A percentile compares a stretch with the other conserved stretches of the same genome.
phyloP scores from a whole-genome alignment of 2,888 invertebrate species.

The Hirtodrosophila duncani region DNA sequence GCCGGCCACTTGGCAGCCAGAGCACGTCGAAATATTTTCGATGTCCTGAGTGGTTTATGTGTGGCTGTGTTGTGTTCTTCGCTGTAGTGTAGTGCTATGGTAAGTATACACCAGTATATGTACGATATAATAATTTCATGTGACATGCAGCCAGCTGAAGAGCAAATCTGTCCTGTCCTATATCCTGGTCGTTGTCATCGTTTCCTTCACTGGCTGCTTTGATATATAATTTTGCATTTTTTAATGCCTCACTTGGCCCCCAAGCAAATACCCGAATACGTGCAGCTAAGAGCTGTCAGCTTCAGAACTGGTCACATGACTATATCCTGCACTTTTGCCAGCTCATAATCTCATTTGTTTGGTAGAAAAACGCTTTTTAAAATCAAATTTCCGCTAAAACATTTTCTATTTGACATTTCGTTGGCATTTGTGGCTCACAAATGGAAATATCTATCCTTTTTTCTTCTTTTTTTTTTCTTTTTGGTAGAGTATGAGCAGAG shows the following conservation, averaged over 20 bases:
- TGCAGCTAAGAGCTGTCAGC: neutral
- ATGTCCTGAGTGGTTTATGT: slow-evolving; percentile 44
- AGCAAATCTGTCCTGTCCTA: slow-evolving; percentile 4
- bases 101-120: no score
- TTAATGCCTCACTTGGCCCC: slow-evolving; percentile 70
- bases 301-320: slow-evolving; percentile 17
- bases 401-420: slow-evolving; percentile 63
- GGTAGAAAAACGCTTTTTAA: slow-evolving; percentile 75
- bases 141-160: slow-evolving; percentile 58
- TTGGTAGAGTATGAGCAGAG: no score
- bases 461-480: neutral
- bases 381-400: slow-evolving; percentile 76
- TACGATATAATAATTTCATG: slow-evolving; percentile 71
- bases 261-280: slow-evolving; percentile 27
- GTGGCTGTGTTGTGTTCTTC: slow-evolving; percentile 15
- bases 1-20: slow-evolving; percentile 46
- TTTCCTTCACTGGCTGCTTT: slow-evolving; percentile 48
- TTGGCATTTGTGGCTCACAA: slow-evolving; percentile 43
- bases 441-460: slow-evolving; percentile 23
- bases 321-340: slow-evolving; percentile 68
- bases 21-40: slow-evolving; percentile 64
- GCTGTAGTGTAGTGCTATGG: neutral
- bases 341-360: slow-evolving; percentile 76
- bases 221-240: slow-evolving; percentile 73
- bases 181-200: slow-evolving; percentile 27